Evolutionary conservation across 2,113 vertebrate genomes (phyloP).

Genomic region (Lathamus discolor): DNA sequence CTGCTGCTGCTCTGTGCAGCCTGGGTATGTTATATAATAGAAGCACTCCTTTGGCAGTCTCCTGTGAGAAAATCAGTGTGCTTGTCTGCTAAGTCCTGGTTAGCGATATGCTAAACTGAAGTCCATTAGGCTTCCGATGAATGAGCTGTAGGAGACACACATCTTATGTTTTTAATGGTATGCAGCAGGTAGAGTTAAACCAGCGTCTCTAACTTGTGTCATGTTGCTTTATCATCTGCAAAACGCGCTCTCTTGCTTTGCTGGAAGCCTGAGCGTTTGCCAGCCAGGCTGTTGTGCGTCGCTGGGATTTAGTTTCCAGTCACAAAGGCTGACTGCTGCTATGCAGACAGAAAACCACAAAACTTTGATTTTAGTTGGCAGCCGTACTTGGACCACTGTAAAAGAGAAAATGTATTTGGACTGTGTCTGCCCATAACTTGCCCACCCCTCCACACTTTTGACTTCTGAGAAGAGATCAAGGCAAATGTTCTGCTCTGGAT

Average conservation of each 20-base stretch:
- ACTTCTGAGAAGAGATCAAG: conserved; percentile 22
- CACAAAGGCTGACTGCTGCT: conserved; percentile 31
- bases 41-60: not conserved
- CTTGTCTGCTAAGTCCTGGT: not conserved
- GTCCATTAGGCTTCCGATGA: not conserved
- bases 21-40: accelerated
- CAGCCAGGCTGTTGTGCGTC: not conserved
- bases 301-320: conserved; percentile 49
- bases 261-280: not conserved
- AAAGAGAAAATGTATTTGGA: conserved; percentile 46
- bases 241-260: not conserved
- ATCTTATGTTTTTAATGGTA: not conserved
- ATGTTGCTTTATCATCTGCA: not conserved
- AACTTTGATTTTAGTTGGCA: conserved; percentile 61
- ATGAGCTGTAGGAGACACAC: not conserved
- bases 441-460: not conserved
- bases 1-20: not conserved
- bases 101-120: not conserved
- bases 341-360: conserved; percentile 56
- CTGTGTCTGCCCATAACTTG: conserved; percentile 2
- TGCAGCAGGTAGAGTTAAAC: conserved; percentile 10
- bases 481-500: not conserved
- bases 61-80: not conserved
- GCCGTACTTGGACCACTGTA: conserved; percentile 6
- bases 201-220: not conserved